Evolutionary conservation across 2,113 vertebrate species (phyloP).

Genomic region (Cinclus mexicanus): DNA sequence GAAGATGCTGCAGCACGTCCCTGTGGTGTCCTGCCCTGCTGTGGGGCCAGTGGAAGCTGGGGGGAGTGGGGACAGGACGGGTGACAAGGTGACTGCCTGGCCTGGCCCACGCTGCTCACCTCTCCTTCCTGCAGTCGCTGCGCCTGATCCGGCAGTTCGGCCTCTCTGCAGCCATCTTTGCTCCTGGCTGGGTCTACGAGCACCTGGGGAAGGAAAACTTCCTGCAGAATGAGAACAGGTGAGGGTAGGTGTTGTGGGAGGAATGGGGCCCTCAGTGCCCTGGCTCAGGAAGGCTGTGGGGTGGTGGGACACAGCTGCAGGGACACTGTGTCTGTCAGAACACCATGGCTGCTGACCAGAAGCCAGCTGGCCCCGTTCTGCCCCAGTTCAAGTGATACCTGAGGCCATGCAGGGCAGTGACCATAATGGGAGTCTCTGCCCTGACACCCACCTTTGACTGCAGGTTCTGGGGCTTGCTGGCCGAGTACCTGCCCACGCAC

Average conservation of each 20-base stretch:
- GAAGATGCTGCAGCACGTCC: neutral
- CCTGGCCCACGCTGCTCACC: accelerated
- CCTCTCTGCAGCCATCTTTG: constrained; percentile 90
- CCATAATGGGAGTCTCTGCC: neutral
- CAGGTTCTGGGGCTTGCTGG: constrained; percentile 88
- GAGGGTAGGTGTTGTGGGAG: neutral
- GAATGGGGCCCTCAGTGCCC: accelerated
- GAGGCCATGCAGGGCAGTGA: accelerated
- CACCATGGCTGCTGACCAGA: neutral
- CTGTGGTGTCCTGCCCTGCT: neutral
- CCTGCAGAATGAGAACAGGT: constrained; percentile 89
- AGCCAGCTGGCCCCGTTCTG: neutral
- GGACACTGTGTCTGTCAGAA: neutral
- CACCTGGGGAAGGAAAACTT: constrained; percentile 81
- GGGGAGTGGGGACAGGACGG: neutral
- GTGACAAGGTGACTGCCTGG: neutral
- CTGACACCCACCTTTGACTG: neutral
- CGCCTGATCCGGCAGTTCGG: constrained; percentile 83
- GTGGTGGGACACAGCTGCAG: accelerated
- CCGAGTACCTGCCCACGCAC: constrained; percentile 78
- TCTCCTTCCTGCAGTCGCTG: constrained; percentile 75
- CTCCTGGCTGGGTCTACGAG: constrained; percentile 97
- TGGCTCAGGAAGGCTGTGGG: neutral
- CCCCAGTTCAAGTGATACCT: accelerated
- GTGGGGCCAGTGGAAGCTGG: neutral